These are phyloP conservation scores for Acleris holmiana DNA, from an alignment of 2,888 invertebrate species.

Conservation along the genomic window DNA sequence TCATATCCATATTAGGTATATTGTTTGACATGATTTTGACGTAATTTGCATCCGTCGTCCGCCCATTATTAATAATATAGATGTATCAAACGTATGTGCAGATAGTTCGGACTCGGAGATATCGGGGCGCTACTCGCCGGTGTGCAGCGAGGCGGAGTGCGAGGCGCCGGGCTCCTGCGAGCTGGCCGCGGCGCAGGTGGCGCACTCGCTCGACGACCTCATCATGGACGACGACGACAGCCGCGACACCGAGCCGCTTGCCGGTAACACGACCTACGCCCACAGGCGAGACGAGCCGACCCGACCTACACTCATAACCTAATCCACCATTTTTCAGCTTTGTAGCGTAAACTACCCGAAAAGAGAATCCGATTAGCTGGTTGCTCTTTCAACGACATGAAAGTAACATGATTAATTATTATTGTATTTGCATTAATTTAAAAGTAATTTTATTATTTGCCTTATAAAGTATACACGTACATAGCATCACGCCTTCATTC, in stretches of 20 bases:
- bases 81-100: constrained; percentile 43
- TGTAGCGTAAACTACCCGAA: too few relatives aligned
- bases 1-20: too few relatives aligned
- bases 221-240: constrained; percentile 74
- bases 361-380: too few relatives aligned
- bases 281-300: not conserved
- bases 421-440: too few relatives aligned
- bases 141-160: constrained; percentile 82
- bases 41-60: too few relatives aligned
- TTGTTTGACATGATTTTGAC: too few relatives aligned
- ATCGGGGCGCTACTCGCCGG: constrained; percentile 87
- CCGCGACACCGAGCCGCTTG: constrained; percentile 56
- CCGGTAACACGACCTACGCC: constrained; percentile 49
- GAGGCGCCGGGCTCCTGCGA: constrained; percentile 54
- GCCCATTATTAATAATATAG: too few relatives aligned
- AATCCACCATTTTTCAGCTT: not conserved
- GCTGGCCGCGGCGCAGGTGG: constrained; percentile 65
- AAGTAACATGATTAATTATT: too few relatives aligned
- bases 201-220: constrained; percentile 72
- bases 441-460: too few relatives aligned
- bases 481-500: too few relatives aligned
- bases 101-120: constrained; percentile 82
- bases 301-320: not conserved
- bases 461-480: too few relatives aligned
- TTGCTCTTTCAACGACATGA: too few relatives aligned